Percentiles rank a stretch among this genome's conserved stretches.
These are phyloP conservation scores for Chondrilla cf. caribensis DNA, from an alignment of 37 sponge, comb jelly and placozoan genomes.

Conservation along the genomic window DNA sequence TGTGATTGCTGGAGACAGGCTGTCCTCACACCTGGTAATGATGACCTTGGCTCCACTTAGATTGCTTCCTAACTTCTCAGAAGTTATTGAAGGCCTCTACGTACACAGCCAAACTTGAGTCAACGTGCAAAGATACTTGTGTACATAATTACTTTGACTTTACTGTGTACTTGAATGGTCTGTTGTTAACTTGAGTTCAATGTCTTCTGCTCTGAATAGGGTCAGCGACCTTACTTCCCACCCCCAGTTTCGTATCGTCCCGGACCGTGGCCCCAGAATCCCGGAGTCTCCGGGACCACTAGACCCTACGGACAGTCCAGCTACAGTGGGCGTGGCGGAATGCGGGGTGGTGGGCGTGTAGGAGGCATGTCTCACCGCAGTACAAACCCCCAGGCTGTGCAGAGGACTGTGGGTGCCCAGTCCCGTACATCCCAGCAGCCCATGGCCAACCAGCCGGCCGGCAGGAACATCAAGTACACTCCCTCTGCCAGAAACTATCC, in stretches of 20 bases:
- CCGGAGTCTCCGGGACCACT: conserved; percentile 21
- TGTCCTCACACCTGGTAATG: too few species aligned
- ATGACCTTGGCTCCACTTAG: too few species aligned
- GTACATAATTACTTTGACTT: too few species aligned
- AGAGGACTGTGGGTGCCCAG: conserved; percentile 12
- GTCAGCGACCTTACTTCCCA: conserved; percentile 65
- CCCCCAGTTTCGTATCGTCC: conserved; percentile 29
- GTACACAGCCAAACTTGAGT: too few species aligned
- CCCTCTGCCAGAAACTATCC: conserved; percentile 63
- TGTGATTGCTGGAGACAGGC: not conserved
- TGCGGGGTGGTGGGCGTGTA: conserved; percentile 17
- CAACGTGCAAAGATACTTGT: not conserved
- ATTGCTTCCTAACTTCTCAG: too few species aligned
- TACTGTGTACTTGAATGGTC: not conserved
- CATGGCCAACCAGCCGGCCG: not conserved
- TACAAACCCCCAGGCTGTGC: conserved; percentile 16
- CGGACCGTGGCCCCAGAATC: conserved; percentile 49
- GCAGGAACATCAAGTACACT: conserved; percentile 45
- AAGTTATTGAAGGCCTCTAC: too few species aligned
- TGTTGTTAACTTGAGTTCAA: not conserved
- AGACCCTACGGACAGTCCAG: conserved; percentile 31
- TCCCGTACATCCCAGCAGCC: conserved; percentile 15
- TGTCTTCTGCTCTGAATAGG: conserved; percentile 21
- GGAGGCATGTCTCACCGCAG: conserved; percentile 7
- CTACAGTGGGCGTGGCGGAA: conserved; percentile 26